A percentile compares a stretch with the other conserved stretches of the same genome.
Evolutionary conservation across 2,888 invertebrate species (phyloP).

Genomic region (Invenusta paracnida): DNA sequence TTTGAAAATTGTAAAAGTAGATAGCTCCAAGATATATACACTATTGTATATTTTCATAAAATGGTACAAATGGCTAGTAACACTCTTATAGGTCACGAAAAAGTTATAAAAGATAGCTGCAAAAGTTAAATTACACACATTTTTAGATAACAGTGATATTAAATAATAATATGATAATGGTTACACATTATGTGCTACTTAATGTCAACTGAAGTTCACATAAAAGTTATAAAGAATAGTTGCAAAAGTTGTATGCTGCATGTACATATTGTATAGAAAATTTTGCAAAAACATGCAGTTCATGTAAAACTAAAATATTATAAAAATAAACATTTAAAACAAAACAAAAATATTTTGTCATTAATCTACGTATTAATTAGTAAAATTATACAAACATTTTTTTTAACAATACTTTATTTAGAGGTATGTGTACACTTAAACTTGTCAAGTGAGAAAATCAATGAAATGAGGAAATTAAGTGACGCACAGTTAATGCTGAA

Average conservation of each 20-base stretch:
- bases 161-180: not conserved
- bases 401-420: too few relatives aligned
- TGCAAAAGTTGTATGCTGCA: not conserved
- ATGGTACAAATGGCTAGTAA: not conserved
- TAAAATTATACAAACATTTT: not conserved
- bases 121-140: not conserved
- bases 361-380: not conserved
- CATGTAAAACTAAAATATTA: not conserved
- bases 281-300: not conserved
- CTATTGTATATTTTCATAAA: not conserved
- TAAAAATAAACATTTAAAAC: too few relatives aligned
- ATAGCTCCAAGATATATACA: too few relatives aligned
- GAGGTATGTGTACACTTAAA: too few relatives aligned
- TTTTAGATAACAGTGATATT: not conserved
- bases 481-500: too few relatives aligned
- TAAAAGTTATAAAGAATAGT: not conserved
- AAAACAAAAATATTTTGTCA: not conserved
- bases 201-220: not conserved
- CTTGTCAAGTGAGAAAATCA: too few relatives aligned
- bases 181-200: not conserved
- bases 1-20: too few relatives aligned
- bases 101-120: not conserved
- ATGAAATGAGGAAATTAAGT: too few relatives aligned
- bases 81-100: not conserved
- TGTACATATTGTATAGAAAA: not conserved